Evolutionary conservation across 1,140 invertebrate genomes (phyloP).

Genomic region (Drosophila cardini): DNA sequence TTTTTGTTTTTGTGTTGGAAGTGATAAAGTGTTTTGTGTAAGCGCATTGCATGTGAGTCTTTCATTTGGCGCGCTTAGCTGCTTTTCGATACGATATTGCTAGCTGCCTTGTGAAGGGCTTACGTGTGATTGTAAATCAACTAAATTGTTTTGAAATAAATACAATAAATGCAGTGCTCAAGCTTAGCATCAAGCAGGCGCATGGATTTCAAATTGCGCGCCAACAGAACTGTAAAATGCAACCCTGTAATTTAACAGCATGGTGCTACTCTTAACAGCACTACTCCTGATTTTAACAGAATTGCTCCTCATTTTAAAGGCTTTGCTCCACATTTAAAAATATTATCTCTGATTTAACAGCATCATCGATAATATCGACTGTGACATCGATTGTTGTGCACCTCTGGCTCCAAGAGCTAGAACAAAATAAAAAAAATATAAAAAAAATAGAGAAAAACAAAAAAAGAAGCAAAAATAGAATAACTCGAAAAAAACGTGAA

Average conservation of each 20-base stretch:
- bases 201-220: neutral
- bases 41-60: constrained; percentile 73
- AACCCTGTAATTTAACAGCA: constrained; percentile 4
- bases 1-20: constrained; percentile 2
- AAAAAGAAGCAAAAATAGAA: constrained; percentile 33
- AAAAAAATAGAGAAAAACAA: constrained; percentile 32
- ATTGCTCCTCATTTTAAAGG: constrained; percentile 10
- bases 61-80: constrained; percentile 80
- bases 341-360: constrained; percentile 14
- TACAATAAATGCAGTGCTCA: neutral
- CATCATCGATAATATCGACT: constrained; percentile 21
- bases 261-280: constrained; percentile 3
- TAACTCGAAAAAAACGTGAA: constrained; percentile 23
- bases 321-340: neutral
- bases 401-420: constrained; percentile 32
- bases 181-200: neutral
- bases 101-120: constrained; percentile 84
- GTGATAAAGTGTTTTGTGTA: constrained; percentile 5
- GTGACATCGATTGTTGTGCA: constrained; percentile 36
- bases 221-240: constrained; percentile 1
- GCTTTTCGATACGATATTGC: constrained; percentile 63
- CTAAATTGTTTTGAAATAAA: constrained; percentile 9
- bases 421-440: constrained; percentile 34
- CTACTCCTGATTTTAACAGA: neutral
- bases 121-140: constrained; percentile 74